A percentile compares a stretch with the other conserved stretches of the same genome.
phyloP scores from a whole-genome alignment of 2,113 vertebrate genomes.

The Mustela nigripes region DNA sequence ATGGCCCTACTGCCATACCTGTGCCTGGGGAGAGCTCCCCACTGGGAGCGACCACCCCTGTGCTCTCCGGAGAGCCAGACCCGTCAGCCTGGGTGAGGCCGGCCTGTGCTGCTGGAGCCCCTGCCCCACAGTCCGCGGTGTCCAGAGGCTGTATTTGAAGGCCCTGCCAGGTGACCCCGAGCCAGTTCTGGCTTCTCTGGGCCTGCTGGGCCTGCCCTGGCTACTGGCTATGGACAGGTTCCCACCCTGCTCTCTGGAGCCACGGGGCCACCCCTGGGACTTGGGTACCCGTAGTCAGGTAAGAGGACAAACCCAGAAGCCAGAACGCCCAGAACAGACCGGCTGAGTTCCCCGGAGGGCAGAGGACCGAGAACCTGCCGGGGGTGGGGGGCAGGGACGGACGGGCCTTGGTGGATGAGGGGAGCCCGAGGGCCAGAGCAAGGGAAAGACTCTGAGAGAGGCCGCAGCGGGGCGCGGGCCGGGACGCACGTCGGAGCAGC shows the following conservation, averaged over 20 bases:
- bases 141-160: not conserved
- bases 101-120: not conserved
- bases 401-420: not conserved
- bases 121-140: not conserved
- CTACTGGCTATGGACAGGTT: not conserved
- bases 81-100: not conserved
- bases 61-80: not conserved
- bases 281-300: not conserved
- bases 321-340: not conserved
- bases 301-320: not conserved
- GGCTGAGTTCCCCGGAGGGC: not conserved
- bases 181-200: not conserved
- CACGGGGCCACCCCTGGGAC: not conserved
- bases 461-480: rapidly evolving
- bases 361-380: not conserved
- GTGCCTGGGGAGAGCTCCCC: not conserved
- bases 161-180: not conserved
- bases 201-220: not conserved
- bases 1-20: not conserved
- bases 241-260: not conserved
- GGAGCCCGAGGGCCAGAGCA: not conserved
- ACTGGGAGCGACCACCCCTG: not conserved
- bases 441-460: not conserved
- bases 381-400: rapidly evolving
- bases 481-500: too few relatives aligned